These are phyloP conservation scores for Deilephila elpenor DNA, from an alignment of 2,888 invertebrate species.

Conservation along the genomic window DNA sequence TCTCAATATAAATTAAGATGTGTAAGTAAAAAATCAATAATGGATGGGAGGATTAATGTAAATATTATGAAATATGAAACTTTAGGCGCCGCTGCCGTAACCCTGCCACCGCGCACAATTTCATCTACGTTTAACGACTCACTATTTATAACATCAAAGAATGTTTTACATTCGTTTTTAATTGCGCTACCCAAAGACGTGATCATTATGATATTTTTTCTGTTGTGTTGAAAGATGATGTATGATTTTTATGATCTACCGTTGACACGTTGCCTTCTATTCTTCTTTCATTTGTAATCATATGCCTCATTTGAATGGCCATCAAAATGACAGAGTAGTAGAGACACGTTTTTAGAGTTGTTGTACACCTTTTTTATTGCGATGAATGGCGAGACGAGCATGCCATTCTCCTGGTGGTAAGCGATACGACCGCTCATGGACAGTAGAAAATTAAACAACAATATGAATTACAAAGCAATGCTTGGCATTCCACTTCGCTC, in stretches of 20 bases:
- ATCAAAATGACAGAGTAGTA: neutral
- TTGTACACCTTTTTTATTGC: too few species aligned
- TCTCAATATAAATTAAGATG: conserved; percentile 12
- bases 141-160: conserved; percentile 30
- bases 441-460: too few species aligned
- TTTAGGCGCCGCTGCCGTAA: conserved; percentile 21
- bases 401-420: too few species aligned
- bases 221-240: conserved; percentile 1
- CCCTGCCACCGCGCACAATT: conserved; percentile 8
- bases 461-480: too few species aligned
- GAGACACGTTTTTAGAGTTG: too few species aligned
- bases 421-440: too few species aligned
- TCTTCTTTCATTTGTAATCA: neutral
- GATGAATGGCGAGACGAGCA: too few species aligned
- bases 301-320: neutral
- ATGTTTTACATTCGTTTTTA: conserved; percentile 30
- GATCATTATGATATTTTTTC: conserved; percentile 3
- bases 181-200: conserved; percentile 28
- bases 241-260: conserved; percentile 11
- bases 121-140: conserved; percentile 22
- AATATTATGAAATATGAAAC: conserved; percentile 24
- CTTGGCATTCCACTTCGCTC: too few species aligned
- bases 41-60: conserved; percentile 17
- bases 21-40: conserved; percentile 22
- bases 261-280: neutral